A percentile compares a stretch with the other conserved stretches of the same genome.
phyloP scores from a whole-genome alignment of 2,888 invertebrate genomes.

The Acrocera orbiculus region DNA sequence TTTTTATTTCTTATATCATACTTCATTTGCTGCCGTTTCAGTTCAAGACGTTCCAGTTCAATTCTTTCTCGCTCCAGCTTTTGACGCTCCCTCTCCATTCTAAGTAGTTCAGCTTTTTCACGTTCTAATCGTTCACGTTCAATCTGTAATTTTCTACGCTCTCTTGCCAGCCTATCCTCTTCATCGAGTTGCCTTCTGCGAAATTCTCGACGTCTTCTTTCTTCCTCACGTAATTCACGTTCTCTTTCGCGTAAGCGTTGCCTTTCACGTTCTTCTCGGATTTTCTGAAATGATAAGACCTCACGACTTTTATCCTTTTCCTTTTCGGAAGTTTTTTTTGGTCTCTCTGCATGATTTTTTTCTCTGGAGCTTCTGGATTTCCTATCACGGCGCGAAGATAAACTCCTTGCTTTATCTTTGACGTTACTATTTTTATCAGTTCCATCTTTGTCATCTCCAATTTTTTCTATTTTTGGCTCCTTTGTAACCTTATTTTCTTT shows the following conservation, averaged over 20 bases:
- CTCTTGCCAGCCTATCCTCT: constrained; percentile 61
- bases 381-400: no score
- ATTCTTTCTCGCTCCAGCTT: constrained; percentile 56
- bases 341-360: no score
- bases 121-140: constrained; percentile 79
- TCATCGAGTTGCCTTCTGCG: constrained; percentile 73
- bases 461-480: no score
- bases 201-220: constrained; percentile 57
- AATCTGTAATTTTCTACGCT: constrained; percentile 60
- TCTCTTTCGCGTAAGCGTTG: constrained; percentile 68
- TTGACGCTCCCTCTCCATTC: constrained; percentile 70
- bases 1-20: no score
- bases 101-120: constrained; percentile 68
- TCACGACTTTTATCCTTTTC: no score
- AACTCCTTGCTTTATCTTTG: no score
- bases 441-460: no score
- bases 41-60: constrained; percentile 63
- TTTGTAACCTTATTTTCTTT: no score
- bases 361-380: no score
- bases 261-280: constrained; percentile 60
- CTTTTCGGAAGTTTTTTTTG: no score
- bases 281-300: constrained; percentile 62
- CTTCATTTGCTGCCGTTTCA: constrained; percentile 64
- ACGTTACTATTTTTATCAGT: no score
- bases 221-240: constrained; percentile 59